Base-by-base conservation (phyloP, 2,888 invertebrate species). In the Trypoxylon attenuatum region DNA sequence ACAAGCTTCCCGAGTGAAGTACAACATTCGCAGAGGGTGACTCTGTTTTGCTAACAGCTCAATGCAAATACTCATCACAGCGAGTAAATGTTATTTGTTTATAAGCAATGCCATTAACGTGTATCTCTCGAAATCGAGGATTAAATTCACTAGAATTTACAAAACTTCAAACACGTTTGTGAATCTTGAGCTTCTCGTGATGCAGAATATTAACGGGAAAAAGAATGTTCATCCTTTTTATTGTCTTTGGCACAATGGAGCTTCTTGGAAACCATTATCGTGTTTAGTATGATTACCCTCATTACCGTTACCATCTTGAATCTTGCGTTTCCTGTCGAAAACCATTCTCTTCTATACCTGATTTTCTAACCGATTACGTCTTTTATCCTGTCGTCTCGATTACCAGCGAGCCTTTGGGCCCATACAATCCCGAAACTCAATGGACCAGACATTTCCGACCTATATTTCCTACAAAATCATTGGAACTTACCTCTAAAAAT, bases 261-360 rank as follows among this genome's bases (percentile, higher is more conserved):
- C 45, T 19, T 27, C 52, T 61, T 47, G 21, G 33, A 0, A 13
- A 39, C 25, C 52, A 55, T 55, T 67, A 63, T 47, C 56, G 49
- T 61, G 42, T 43, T 45, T 52, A 16, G 39, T 5, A 51, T 25
- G 15, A 49, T 59, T 57, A 33, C 50, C 47, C 23, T 45, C 22
- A 42, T 52, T 66, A 67, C 60, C 61, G 38, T 60, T 55, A 29
- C 19, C 52, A 47, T 52, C 51, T 43, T 45, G 22, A 47, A 47
- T 52, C 51, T 43, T 45, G 22, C 33, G 65, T 58, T 46, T 63
- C 54, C 58, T 47, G 25, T 15, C 43, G 58, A 58, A 66, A 60
- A 62, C 59, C 61, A 52, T 63, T 70, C 66, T 70, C 70, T 62
- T 22, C 23, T 29, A 55, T 51, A 70, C 62, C 39, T 13, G 1